Evolutionary conservation across 2,113 vertebrate species (phyloP).

Genomic region (Laticauda laticaudata): DNA sequence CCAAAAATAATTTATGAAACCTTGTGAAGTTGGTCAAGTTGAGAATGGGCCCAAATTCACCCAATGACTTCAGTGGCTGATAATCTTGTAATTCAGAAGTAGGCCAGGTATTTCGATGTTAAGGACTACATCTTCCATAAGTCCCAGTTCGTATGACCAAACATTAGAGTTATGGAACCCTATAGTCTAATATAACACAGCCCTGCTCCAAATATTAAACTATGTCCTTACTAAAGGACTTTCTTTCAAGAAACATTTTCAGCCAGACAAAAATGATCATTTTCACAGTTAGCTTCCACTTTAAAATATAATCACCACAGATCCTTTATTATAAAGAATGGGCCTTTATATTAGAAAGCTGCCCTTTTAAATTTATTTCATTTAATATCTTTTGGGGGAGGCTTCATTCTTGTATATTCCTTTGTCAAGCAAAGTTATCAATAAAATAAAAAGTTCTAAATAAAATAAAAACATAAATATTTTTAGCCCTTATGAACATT

Average conservation of each 20-base stretch:
- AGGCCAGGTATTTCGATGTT: background rate
- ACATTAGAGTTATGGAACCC: background rate
- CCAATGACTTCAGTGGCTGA: background rate
- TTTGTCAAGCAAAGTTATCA: background rate
- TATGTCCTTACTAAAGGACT: background rate
- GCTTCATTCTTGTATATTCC: background rate
- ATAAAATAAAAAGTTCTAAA: too few species aligned
- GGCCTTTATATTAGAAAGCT: background rate
- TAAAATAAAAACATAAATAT: background rate
- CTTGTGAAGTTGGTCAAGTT: background rate
- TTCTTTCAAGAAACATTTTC: background rate
- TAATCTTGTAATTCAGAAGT: background rate
- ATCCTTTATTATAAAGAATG: background rate
- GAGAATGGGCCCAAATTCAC: background rate
- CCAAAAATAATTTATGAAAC: background rate
- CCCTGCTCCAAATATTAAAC: too few species aligned
- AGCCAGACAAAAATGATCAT: background rate
- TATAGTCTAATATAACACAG: background rate
- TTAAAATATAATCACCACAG: background rate
- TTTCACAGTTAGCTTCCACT: background rate
- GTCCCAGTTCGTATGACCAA: background rate
- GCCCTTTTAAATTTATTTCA: background rate
- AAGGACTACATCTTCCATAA: background rate
- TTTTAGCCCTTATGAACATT: background rate
- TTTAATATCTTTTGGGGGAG: background rate